Percentiles rank a stretch among this genome's conserved stretches.
Conservation (phyloP, 2,113 vertebrate species). For the Sebastes schlegelii region DNA sequence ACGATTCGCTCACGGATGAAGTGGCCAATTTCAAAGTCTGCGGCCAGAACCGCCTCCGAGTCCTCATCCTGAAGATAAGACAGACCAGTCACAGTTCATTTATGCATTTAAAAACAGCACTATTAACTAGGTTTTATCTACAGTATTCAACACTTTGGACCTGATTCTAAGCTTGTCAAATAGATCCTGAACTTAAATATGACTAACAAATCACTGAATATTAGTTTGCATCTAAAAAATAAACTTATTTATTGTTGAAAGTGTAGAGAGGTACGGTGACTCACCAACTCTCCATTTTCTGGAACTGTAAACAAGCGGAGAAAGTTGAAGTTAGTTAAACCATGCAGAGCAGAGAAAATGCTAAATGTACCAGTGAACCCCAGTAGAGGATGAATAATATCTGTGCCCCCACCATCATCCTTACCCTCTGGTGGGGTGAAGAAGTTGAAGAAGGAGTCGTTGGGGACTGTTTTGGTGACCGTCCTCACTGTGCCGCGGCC, state of each 20-base stretch:
- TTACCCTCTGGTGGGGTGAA: conserved; percentile 96
- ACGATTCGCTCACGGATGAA: conserved; percentile 98
- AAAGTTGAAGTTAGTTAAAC: neutral
- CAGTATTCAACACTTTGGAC: neutral
- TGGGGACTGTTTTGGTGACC: conserved; percentile 98
- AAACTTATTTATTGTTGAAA: too few relatives aligned
- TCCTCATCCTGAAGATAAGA: conserved; percentile 91
- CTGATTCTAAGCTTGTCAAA: too few relatives aligned
- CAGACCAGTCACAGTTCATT: neutral
- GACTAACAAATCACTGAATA: too few relatives aligned
- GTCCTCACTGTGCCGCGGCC: conserved; percentile 97
- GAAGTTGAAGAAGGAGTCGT: conserved; percentile 99
- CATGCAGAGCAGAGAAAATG: too few relatives aligned
- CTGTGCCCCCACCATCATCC: neutral
- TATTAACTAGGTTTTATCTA: accelerated
- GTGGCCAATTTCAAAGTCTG: conserved; percentile 99
- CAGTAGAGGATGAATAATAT: neutral
- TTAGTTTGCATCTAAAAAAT: too few relatives aligned
- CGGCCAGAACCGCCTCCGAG: conserved; percentile 94
- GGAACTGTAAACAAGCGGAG: conserved; percentile 86
- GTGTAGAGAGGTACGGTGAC: conserved; percentile 40
- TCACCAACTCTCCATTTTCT: conserved; percentile 95
- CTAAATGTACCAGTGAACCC: too few relatives aligned
- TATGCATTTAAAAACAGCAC: neutral
- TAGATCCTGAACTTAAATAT: too few relatives aligned